These are phyloP conservation scores for Pollenia amentaria DNA, from an alignment of 2,888 invertebrate species.

Conservation along the genomic window DNA sequence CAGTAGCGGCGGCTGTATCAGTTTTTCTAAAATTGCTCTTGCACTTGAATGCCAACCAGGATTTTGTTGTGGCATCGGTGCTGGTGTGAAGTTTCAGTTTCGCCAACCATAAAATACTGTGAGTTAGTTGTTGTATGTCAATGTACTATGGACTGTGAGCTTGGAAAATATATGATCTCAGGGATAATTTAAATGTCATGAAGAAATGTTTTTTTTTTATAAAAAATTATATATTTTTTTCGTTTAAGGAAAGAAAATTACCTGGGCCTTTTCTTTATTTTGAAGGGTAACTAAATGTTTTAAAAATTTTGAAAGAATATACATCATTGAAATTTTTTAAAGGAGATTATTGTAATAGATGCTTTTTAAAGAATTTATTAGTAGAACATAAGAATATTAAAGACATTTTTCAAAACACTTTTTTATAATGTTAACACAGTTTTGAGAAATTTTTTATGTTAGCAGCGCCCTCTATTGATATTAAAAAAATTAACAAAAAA, in stretches of 20 bases:
- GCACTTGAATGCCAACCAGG: constrained; percentile 58
- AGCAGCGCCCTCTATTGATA: no score
- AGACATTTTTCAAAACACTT: neutral
- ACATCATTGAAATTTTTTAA: no score
- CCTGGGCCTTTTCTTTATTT: neutral
- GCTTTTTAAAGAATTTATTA: neutral
- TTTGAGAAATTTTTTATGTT: no score
- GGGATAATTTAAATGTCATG: constrained; percentile 56
- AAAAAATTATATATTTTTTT: constrained; percentile 20
- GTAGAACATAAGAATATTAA: no score
- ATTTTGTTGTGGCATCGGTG: neutral
- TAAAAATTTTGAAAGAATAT: no score
- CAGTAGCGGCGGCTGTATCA: neutral
- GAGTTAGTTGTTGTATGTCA: constrained; percentile 36
- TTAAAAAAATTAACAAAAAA: no score
- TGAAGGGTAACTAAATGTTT: neutral
- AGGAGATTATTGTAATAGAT: no score
- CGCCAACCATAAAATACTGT: constrained; percentile 5
- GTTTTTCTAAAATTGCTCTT: constrained; percentile 50
- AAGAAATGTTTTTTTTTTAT: constrained; percentile 5
- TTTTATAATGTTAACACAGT: no score
- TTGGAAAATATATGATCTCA: constrained; percentile 40
- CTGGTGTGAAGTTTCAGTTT: neutral
- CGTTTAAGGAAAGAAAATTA: neutral
- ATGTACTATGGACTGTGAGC: constrained; percentile 42